Percentiles rank a stretch among this genome's conserved stretches.
phyloP scores from a whole-genome alignment of 2,797 vertebrate genomes.

The Phoebastria nigripes region DNA sequence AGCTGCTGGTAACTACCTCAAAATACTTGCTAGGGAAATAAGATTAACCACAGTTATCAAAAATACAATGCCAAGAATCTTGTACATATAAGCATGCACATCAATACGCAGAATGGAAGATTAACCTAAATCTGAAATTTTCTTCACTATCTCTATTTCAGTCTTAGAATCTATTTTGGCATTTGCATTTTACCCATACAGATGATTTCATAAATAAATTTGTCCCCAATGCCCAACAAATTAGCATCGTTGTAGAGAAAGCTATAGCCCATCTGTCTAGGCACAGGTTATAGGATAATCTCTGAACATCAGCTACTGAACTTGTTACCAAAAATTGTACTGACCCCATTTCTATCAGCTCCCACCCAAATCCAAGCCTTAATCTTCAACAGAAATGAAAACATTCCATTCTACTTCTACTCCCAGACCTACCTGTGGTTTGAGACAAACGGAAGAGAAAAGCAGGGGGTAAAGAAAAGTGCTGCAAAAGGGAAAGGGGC shows the following conservation, averaged over 20 bases:
- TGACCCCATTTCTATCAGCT: background rate
- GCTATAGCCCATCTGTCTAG: background rate
- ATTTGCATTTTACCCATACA: background rate
- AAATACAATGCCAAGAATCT: background rate
- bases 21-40: background rate
- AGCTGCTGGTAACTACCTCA: background rate
- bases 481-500: background rate
- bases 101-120: background rate
- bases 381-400: background rate
- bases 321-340: background rate
- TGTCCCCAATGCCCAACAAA: background rate
- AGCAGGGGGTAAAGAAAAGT: background rate
- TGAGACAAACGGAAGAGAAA: background rate
- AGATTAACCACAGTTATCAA: background rate
- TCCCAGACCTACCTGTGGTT: background rate
- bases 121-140: background rate
- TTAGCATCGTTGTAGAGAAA: background rate
- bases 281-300: background rate
- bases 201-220: background rate
- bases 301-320: background rate
- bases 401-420: background rate
- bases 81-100: background rate
- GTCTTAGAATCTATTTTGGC: background rate
- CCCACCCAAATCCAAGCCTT: background rate
- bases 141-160: background rate